phyloP scores from a whole-genome alignment of 2,888 invertebrate genomes.

The Pherbina coryleti region DNA sequence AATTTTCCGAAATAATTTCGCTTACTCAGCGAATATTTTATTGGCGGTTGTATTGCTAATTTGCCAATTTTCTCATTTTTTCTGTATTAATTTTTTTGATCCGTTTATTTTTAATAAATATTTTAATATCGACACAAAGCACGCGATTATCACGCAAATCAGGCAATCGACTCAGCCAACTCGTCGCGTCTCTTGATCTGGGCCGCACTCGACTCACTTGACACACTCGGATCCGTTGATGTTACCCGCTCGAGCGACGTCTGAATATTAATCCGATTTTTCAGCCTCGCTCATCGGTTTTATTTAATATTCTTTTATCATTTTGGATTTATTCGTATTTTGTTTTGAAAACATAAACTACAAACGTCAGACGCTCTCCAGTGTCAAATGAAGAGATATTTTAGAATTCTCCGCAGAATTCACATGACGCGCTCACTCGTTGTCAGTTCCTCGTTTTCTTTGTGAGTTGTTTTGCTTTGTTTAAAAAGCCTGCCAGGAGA shows the following conservation, averaged over 20 bases:
- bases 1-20: background rate
- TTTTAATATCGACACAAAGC: background rate
- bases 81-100: background rate
- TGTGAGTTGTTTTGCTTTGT: background rate
- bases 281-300: background rate
- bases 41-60: conserved; percentile 13
- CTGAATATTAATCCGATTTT: conserved; percentile 27
- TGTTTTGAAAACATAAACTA: conserved; percentile 9
- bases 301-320: background rate
- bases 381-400: background rate
- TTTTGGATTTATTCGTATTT: conserved; percentile 23
- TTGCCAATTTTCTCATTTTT: background rate
- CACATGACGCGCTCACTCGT: background rate
- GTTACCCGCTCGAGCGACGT: conserved; percentile 26
- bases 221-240: conserved; percentile 20
- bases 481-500: background rate
- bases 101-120: background rate
- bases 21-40: background rate
- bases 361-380: conserved; percentile 5
- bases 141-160: background rate
- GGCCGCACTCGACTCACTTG: conserved; percentile 10
- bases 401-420: conserved; percentile 3
- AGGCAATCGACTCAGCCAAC: conserved; percentile 11
- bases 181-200: background rate
- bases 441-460: background rate